Evolutionary conservation across 1,140 invertebrate genomes (phyloP), one percentile per base, ranked within the genome.

Genomic region (Radopholus similis): DNA sequence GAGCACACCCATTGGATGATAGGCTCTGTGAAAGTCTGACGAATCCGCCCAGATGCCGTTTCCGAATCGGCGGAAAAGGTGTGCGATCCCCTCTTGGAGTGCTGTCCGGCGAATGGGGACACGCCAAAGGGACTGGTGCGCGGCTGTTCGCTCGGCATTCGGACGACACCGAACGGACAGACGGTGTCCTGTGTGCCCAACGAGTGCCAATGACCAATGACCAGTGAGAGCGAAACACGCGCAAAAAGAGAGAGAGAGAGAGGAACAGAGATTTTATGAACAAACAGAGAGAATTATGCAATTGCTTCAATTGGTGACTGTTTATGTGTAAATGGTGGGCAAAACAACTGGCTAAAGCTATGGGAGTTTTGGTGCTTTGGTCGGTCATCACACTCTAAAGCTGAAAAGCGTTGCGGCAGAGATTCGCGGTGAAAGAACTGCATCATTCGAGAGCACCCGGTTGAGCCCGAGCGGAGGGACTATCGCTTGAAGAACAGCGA

Each of bases 151-250:
- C 37, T 73, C n/a, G 72, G 72, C 18, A 72, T 13, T 26, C 49
- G 74, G 42, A 65, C 68, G 28, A 18, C 40, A 11, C 28, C 37
- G 4, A 44, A 73, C 38, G 72, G 72, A 54, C 56, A 32, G 26
- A 68, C 59, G 18, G 72, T 76, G n/a, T 37, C 56, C 47, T 73
- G 72, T 56, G 34, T 77, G 18, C 76, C 73, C 11, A 73, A 73
- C 11, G 38, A 69, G 15, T 72, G 71, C 53, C 59, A 62, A 47
- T 62, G 40, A 47, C 44, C 5, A 47, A 47, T 47, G 44, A 15
- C 6, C 44, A 47, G 2, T 21, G 44, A 47, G n/a, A 47, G 13
- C 5, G n/a, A 47, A 23, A 5, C 44, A 47, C n/a, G 26, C 15
- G 44, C n/a, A n/a, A n/a, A n/a, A n/a, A 47, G 6, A 47, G 44